Percentiles rank a stretch among this genome's conserved stretches.
Conservation (phyloP, 2,797 vertebrate species). For the Typhlichthys eigenmanni region DNA sequence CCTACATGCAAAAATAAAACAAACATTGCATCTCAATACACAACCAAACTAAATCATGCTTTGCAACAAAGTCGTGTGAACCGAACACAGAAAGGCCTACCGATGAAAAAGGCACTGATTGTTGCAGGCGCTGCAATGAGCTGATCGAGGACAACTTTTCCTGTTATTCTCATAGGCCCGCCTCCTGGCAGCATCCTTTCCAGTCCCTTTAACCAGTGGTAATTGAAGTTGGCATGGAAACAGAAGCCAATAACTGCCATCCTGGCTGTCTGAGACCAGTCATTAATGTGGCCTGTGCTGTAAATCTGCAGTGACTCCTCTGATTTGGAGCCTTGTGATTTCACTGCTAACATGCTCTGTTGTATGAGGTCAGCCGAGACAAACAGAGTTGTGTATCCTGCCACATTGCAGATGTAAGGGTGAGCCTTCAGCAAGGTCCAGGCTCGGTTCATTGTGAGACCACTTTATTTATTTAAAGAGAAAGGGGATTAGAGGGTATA, state of each 20-base stretch:
- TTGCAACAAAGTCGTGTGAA: not conserved
- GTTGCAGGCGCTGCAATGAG: conserved; percentile 77
- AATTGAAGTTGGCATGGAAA: conserved; percentile 84
- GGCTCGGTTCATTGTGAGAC: conserved; percentile 68
- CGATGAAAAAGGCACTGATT: conserved; percentile 81
- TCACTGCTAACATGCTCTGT: conserved; percentile 67
- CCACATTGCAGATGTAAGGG: conserved; percentile 77
- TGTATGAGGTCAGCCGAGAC: conserved; percentile 81
- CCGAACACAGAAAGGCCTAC: conserved; percentile 39
- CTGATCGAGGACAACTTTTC: conserved; percentile 81
- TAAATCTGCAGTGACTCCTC: conserved; percentile 11
- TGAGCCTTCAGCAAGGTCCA: conserved; percentile 73
- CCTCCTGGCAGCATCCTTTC: conserved; percentile 76
- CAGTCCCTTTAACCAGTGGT: conserved; percentile 77
- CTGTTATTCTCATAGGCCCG: conserved; percentile 59
- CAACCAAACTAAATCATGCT: not conserved
- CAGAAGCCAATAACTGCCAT: conserved; percentile 79
- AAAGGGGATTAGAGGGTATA: not conserved
- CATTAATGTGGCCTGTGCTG: conserved; percentile 41
- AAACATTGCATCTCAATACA: not conserved
- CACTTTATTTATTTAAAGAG: conserved; percentile 23
- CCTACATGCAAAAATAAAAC: conserved; percentile 55
- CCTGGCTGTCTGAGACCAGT: conserved; percentile 73
- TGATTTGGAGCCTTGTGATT: conserved; percentile 11
- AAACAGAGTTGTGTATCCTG: conserved; percentile 79